Evolutionary conservation across 2,797 vertebrate species (phyloP).

Genomic region (Podarcis siculus): DNA sequence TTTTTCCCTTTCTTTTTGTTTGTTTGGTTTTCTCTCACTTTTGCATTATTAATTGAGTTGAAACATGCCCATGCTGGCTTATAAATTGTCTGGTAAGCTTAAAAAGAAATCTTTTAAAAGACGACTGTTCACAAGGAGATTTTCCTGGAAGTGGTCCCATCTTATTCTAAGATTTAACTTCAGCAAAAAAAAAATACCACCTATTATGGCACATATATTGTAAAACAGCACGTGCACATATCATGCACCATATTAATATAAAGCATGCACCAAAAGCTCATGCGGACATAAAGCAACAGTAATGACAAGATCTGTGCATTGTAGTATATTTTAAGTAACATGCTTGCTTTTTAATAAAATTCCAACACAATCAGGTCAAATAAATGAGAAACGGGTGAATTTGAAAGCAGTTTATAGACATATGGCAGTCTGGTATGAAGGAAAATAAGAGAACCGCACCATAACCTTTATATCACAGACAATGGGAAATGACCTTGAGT

Average conservation of each 20-base stretch:
- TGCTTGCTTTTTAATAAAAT: conserved; percentile 40
- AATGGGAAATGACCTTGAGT: conserved; percentile 41
- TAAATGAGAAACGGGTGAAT: conserved; percentile 12
- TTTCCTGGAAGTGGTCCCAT: conserved; percentile 42
- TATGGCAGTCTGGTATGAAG: conserved; percentile 17
- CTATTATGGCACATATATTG: conserved; percentile 24
- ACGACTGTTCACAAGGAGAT: conserved; percentile 26
- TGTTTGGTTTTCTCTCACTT: conserved; percentile 11
- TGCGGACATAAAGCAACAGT: conserved; percentile 30
- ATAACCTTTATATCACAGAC: conserved; percentile 27
- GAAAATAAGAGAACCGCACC: conserved; percentile 36
- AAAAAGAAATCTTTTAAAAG: conserved; percentile 37
- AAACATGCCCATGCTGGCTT: conserved; percentile 31
- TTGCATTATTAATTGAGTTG: conserved; percentile 48
- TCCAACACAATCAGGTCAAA: conserved; percentile 40
- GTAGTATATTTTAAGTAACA: conserved; percentile 30
- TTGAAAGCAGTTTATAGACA: conserved; percentile 55
- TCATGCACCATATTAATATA: conserved; percentile 2
- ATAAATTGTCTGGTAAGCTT: conserved; percentile 32
- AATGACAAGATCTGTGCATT: background rate
- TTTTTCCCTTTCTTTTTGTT: background rate
- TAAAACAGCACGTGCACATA: background rate
- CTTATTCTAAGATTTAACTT: conserved; percentile 37
- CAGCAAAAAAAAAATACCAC: conserved; percentile 42
- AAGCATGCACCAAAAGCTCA: conserved; percentile 17